Conservation (phyloP, 2,888 invertebrate genomes). For the Orchesella flavescens region DNA sequence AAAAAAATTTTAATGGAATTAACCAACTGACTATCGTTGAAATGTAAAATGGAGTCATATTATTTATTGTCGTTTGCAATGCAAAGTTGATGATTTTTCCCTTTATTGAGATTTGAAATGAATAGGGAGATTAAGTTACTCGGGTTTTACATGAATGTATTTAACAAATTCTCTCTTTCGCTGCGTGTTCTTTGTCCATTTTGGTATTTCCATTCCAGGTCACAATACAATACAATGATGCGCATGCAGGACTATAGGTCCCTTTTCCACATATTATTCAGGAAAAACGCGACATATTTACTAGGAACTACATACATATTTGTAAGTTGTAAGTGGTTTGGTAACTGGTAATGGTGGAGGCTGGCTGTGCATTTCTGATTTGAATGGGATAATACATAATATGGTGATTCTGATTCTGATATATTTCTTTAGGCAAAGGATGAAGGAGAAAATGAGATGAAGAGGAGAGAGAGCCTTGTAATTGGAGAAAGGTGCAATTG, state of each 20-base stretch:
- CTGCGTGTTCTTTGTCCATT: background rate
- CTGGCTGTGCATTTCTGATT: background rate
- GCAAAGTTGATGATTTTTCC: background rate
- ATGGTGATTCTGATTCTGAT: background rate
- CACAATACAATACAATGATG: slow-evolving; percentile 18
- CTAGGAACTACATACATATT: slow-evolving; percentile 36
- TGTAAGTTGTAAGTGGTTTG: no score
- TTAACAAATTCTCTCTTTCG: background rate
- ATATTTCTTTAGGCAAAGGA: background rate
- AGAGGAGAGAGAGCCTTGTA: slow-evolving; percentile 58
- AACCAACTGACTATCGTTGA: no score
- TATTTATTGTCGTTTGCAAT: background rate
- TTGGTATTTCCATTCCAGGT: slow-evolving; percentile 29
- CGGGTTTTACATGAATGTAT: background rate
- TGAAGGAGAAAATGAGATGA: slow-evolving; percentile 16
- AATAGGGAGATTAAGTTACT: background rate
- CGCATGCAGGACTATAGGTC: background rate
- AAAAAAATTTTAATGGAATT: no score
- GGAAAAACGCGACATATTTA: slow-evolving; percentile 45
- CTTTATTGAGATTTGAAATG: no score
- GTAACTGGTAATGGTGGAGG: background rate
- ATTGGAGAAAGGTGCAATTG: slow-evolving; percentile 62
- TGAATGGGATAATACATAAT: slow-evolving; percentile 10
- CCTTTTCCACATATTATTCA: no score
- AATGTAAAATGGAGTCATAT: background rate